Conservation (phyloP, 2,797 vertebrate species). For the Capromys pilorides region DNA sequence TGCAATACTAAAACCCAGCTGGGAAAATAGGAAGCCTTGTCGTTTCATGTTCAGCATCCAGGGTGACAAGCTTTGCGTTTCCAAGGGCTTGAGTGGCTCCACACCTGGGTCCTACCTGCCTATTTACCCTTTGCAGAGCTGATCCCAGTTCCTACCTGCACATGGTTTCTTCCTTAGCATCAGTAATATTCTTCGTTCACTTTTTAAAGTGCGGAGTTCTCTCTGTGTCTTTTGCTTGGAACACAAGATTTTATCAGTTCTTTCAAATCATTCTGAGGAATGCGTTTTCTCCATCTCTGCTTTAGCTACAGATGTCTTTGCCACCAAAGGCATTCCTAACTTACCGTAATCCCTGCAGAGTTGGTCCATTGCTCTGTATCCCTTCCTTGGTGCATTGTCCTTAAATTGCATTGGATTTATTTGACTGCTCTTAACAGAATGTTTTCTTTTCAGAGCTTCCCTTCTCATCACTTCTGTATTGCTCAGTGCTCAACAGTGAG, state of each 20-base stretch:
- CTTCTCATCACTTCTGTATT: not conserved
- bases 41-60: not conserved
- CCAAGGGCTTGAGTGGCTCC: not conserved
- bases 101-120: not conserved
- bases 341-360: not conserved
- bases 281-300: not conserved
- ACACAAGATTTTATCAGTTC: not conserved
- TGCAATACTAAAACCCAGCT: not conserved
- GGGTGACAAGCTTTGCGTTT: not conserved
- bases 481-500: not conserved
- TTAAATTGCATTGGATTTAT: not conserved
- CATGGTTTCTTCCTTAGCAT: not conserved
- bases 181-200: not conserved
- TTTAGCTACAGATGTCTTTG: not conserved
- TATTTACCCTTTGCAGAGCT: not conserved
- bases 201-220: not conserved
- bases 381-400: not conserved
- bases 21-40: not conserved
- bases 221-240: not conserved
- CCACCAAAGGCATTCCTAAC: not conserved
- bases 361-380: not conserved
- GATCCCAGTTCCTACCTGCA: not conserved
- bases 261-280: not conserved
- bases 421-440: not conserved
- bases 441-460: constrained; percentile 10